Evolutionary conservation across 2,113 vertebrate species (phyloP).

Genomic region (Proteles cristata): DNA sequence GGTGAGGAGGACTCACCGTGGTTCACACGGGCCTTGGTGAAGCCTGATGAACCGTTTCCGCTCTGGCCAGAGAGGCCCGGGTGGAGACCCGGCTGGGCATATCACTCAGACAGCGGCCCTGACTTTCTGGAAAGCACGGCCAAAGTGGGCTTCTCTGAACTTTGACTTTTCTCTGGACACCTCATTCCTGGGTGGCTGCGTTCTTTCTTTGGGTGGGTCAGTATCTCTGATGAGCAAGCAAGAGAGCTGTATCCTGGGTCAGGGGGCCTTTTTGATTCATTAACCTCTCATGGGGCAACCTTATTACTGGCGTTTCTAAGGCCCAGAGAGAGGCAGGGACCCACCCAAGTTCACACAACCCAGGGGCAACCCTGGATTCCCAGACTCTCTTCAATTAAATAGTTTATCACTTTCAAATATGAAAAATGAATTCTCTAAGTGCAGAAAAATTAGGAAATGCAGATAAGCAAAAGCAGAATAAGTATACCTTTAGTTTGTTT

Average conservation of each 20-base stretch:
- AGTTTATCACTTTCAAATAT: background rate
- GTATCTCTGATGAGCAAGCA: background rate
- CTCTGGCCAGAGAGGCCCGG: background rate
- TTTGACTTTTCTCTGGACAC: background rate
- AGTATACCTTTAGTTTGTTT: slow-evolving; percentile 29
- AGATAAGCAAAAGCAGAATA: background rate
- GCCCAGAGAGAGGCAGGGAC: background rate
- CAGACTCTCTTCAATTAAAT: background rate
- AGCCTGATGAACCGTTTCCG: background rate
- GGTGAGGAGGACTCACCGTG: background rate
- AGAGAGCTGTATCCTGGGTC: background rate
- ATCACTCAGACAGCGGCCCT: background rate
- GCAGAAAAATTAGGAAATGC: background rate
- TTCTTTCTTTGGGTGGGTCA: background rate
- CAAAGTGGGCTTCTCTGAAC: background rate
- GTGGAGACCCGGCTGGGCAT: background rate
- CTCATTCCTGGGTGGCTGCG: background rate
- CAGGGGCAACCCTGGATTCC: background rate
- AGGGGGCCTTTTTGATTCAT: background rate
- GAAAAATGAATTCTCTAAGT: background rate
- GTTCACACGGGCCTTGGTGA: background rate
- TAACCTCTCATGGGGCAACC: background rate
- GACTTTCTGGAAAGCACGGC: background rate
- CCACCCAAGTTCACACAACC: background rate
- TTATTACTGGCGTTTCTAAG: background rate